These are phyloP conservation scores for Coranthus polyacanthus DNA, from an alignment of 2,797 vertebrate genomes.

Conservation along the genomic window DNA sequence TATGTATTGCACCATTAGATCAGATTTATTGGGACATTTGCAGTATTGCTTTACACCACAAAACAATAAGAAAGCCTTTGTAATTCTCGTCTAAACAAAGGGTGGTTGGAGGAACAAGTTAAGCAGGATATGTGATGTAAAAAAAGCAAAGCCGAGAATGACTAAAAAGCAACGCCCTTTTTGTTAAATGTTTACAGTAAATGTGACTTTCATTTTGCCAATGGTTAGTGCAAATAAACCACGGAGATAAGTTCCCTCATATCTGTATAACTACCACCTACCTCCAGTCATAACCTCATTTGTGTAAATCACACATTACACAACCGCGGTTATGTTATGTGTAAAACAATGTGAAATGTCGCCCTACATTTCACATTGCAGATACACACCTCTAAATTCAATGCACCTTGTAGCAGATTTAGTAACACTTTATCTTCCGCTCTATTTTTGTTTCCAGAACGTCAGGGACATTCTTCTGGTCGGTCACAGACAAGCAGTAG, in stretches of 20 bases:
- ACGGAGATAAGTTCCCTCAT: constrained; percentile 16
- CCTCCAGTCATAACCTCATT: neutral
- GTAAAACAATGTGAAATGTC: neutral
- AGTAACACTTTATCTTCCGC: neutral
- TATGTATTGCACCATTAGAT: constrained; percentile 17
- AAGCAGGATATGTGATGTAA: constrained; percentile 15
- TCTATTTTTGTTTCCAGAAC: constrained; percentile 70
- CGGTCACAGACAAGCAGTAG: constrained; percentile 88
- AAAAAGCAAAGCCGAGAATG: constrained; percentile 18
- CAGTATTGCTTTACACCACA: constrained; percentile 14
- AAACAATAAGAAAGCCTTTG: neutral
- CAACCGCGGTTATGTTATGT: constrained; percentile 5
- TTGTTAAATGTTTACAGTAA: neutral
- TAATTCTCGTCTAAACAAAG: constrained; percentile 15
- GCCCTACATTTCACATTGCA: neutral
- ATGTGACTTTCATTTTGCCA: constrained; percentile 20
- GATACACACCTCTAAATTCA: neutral
- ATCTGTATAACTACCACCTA: constrained; percentile 4
- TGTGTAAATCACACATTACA: constrained; percentile 15
- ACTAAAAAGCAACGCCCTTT: constrained; percentile 29
- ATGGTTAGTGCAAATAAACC: neutral
- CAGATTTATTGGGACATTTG: constrained; percentile 9
- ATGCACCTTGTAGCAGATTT: neutral
- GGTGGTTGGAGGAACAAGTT: constrained; percentile 6
- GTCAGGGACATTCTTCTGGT: constrained; percentile 88